Conservation (phyloP, 2,113 vertebrate genomes). For the Laticauda laticaudata region DNA sequence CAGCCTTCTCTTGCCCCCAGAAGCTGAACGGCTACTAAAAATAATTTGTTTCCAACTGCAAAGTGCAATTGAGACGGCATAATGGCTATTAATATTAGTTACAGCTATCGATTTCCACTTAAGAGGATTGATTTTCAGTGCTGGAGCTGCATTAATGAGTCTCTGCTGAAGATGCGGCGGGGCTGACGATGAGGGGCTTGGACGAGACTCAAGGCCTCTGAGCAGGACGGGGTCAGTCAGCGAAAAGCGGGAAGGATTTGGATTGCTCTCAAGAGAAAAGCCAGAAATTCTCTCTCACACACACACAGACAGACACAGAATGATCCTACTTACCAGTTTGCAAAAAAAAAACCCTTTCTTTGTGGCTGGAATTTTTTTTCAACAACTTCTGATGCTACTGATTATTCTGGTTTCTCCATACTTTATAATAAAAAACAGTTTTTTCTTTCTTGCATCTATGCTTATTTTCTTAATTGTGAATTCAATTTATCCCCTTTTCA, state of each 20-base stretch:
- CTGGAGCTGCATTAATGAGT: constrained; percentile 61
- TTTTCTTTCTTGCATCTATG: background rate
- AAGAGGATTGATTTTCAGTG: constrained; percentile 74
- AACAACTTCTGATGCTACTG: background rate
- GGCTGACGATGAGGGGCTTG: constrained; percentile 31
- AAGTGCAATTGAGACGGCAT: constrained; percentile 59
- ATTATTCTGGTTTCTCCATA: background rate
- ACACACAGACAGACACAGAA: too few species aligned
- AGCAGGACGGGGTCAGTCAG: constrained; percentile 9
- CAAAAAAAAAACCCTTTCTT: background rate
- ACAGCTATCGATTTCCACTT: constrained; percentile 78
- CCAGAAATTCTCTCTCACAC: accelerated
- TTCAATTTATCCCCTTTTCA: background rate
- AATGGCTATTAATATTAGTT: constrained; percentile 77
- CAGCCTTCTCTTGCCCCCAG: constrained; percentile 33
- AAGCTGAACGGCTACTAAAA: constrained; percentile 51
- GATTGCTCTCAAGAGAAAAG: background rate
- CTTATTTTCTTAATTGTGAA: background rate
- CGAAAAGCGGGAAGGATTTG: accelerated
- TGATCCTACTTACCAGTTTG: background rate
- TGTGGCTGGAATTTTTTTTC: background rate
- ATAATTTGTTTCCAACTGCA: constrained; percentile 60
- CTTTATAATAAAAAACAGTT: background rate
- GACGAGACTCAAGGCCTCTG: constrained; percentile 1
- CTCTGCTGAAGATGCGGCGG: constrained; percentile 65